Conservation (phyloP, 2,113 vertebrate species). For the Ardeotis arabs region DNA sequence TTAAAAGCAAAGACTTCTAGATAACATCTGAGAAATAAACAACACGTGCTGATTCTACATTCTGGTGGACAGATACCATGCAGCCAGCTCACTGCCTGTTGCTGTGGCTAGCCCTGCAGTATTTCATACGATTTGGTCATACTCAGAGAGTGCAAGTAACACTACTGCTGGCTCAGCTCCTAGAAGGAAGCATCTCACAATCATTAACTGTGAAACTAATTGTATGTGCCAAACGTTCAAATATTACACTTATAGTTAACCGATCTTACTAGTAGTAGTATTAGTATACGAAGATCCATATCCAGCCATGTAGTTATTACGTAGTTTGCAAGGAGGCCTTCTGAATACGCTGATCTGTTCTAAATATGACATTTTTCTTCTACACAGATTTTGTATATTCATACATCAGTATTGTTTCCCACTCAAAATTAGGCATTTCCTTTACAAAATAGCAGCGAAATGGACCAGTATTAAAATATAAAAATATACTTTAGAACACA, state of each 20-base stretch:
- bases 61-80: neutral
- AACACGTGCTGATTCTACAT: neutral
- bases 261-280: neutral
- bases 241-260: neutral
- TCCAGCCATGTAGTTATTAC: neutral
- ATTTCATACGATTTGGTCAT: neutral
- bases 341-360: neutral
- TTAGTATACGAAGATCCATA: neutral
- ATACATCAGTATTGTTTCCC: neutral
- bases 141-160: neutral
- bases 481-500: neutral
- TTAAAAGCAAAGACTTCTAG: slow-evolving; percentile 29
- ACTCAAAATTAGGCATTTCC: neutral
- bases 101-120: neutral
- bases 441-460: neutral
- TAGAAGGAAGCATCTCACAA: neutral
- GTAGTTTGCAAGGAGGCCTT: neutral
- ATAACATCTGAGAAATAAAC: slow-evolving; percentile 39
- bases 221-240: neutral
- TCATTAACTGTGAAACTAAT: neutral
- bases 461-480: neutral
- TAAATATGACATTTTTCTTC: neutral
- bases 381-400: neutral
- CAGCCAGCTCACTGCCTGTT: neutral
- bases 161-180: neutral